Evolutionary conservation across 2,113 vertebrate species (phyloP).

Genomic region (Osmerus eperlanus): DNA sequence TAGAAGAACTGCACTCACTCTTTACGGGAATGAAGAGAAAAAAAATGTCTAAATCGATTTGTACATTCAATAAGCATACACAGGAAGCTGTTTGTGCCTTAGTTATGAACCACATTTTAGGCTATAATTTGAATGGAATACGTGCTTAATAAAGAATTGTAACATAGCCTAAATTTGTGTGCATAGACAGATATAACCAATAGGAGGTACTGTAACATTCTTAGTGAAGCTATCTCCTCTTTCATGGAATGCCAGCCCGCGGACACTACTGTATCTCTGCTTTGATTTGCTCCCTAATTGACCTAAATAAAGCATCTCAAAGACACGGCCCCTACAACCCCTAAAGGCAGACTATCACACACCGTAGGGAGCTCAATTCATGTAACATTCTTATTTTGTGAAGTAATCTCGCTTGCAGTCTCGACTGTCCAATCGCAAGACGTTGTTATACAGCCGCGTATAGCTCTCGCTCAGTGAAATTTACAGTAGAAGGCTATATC

Average conservation of each 20-base stretch:
- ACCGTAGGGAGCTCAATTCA: slow-evolving; percentile 34
- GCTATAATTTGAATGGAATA: too few relatives aligned
- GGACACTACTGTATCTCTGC: slow-evolving; percentile 57
- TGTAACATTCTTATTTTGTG: slow-evolving; percentile 36
- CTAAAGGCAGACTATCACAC: slow-evolving; percentile 55
- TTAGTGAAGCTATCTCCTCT: slow-evolving; percentile 36
- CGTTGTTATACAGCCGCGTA: slow-evolving; percentile 29
- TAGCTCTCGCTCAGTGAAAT: slow-evolving; percentile 62
- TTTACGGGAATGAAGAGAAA: too few relatives aligned
- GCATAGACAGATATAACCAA: slow-evolving; percentile 60
- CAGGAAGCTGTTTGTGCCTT: too few relatives aligned
- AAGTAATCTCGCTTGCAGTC: slow-evolving; percentile 52
- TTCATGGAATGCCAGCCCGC: slow-evolving; percentile 43
- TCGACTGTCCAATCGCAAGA: slow-evolving; percentile 54
- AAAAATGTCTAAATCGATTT: too few relatives aligned
- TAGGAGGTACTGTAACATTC: slow-evolving; percentile 68
- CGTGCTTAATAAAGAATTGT: too few relatives aligned
- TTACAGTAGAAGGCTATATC: slow-evolving; percentile 47
- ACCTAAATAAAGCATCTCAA: slow-evolving; percentile 80
- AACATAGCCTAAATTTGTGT: slow-evolving; percentile 12
- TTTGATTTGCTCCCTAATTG: slow-evolving; percentile 75
- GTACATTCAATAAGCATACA: too few relatives aligned
- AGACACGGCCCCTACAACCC: slow-evolving; percentile 49
- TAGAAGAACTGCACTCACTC: too few relatives aligned
- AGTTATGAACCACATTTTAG: too few relatives aligned